These are phyloP conservation scores for Heteronetta atricapilla DNA, from an alignment of 2,113 vertebrate species.

Conservation along the genomic window DNA sequence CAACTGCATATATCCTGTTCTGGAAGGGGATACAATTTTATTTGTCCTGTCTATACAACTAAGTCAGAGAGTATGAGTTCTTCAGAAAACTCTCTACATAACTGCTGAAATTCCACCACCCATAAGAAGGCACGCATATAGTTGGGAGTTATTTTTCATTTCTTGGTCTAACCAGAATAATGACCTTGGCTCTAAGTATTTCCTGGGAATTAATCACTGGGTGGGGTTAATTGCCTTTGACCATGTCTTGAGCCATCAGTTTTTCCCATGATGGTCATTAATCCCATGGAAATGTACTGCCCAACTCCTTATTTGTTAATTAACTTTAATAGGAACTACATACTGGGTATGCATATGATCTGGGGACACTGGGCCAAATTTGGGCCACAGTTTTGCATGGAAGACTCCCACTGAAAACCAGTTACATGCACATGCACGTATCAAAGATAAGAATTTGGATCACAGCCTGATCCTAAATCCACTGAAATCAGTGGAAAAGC, in stretches of 20 bases:
- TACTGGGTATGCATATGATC: background rate
- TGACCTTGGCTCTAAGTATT: background rate
- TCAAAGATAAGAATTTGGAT: constrained; percentile 4
- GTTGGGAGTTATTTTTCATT: background rate
- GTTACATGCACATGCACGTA: background rate
- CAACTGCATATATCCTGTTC: background rate
- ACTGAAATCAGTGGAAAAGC: constrained; percentile 9
- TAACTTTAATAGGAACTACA: background rate
- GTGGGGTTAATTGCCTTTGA: constrained; percentile 12
- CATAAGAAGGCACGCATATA: rapidly evolving
- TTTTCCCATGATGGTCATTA: constrained; percentile 1
- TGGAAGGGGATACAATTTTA: background rate
- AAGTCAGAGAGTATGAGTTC: background rate
- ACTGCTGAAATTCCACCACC: background rate
- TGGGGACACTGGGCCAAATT: background rate
- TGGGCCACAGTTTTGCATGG: background rate
- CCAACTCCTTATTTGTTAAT: constrained; percentile 13
- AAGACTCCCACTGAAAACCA: background rate
- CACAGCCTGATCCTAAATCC: background rate
- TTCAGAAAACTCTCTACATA: background rate
- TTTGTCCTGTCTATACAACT: background rate
- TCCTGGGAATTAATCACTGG: constrained; percentile 21
- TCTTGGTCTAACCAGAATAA: background rate
- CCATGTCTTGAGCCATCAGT: background rate
- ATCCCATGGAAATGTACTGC: background rate